Conservation (phyloP, 2,888 invertebrate genomes). For the Macaria notata region DNA sequence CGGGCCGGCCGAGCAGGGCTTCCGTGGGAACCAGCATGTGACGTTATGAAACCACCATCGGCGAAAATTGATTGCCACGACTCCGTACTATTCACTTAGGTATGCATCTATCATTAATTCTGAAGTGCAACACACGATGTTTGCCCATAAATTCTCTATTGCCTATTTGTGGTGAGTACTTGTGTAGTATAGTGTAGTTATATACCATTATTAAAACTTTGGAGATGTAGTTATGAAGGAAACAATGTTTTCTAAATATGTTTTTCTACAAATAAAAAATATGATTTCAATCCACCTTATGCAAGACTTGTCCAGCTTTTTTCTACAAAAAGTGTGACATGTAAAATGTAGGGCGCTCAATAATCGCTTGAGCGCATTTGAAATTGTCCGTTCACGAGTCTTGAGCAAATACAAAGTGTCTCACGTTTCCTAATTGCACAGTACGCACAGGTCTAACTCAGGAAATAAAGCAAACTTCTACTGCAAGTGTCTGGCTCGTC, state of each 20-base stretch:
- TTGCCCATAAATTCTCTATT: neutral
- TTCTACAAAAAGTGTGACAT: slow-evolving; percentile 7
- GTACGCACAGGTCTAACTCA: slow-evolving; percentile 51
- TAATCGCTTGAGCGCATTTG: slow-evolving; percentile 61
- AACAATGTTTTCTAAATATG: too few relatives aligned
- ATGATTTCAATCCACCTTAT: too few relatives aligned
- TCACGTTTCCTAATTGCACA: slow-evolving; percentile 69
- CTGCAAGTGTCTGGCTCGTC: slow-evolving; percentile 51
- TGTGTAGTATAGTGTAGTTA: neutral
- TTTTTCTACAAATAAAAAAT: too few relatives aligned
- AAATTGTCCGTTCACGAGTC: slow-evolving; percentile 68
- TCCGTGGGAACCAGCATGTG: slow-evolving; percentile 80
- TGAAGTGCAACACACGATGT: slow-evolving; percentile 14
- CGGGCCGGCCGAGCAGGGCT: slow-evolving; percentile 71
- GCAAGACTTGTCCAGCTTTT: too few relatives aligned
- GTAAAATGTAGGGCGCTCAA: slow-evolving; percentile 53
- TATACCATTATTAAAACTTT: too few relatives aligned
- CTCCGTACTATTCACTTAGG: slow-evolving; percentile 17
- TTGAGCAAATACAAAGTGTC: slow-evolving; percentile 74
- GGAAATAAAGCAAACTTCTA: slow-evolving; percentile 49
- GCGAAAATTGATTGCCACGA: slow-evolving; percentile 76
- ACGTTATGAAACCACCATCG: slow-evolving; percentile 76
- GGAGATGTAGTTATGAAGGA: too few relatives aligned
- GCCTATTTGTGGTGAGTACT: neutral
- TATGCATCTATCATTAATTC: slow-evolving; percentile 6